Base-by-base conservation (phyloP, 2,113 vertebrate species). In the Uropsilus gracilis region DNA sequence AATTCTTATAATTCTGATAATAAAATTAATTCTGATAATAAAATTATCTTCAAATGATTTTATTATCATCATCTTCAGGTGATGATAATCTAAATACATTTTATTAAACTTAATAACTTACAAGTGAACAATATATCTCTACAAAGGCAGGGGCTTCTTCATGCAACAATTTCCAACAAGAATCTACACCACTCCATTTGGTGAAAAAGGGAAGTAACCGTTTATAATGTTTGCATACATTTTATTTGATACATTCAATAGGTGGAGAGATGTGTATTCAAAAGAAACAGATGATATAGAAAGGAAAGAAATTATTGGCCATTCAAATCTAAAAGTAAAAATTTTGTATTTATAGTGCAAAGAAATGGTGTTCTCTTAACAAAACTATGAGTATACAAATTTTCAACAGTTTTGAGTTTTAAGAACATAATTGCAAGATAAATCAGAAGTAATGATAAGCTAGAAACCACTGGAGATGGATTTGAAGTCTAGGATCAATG, bases 1-100 rank as follows among this genome's bases (percentile, higher is more conserved):
- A n/a, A n/a, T n/a, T n/a, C n/a, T n/a, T n/a, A n/a, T n/a, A n/a
- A n/a, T n/a, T n/a, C n/a, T n/a, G n/a, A n/a, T n/a, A n/a, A n/a
- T n/a, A n/a, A n/a, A n/a, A n/a, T n/a, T n/a, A n/a, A n/a, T n/a
- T n/a, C n/a, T n/a, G n/a, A n/a, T n/a, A n/a, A n/a, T n/a, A n/a
- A n/a, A n/a, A n/a, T n/a, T n/a, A n/a, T n/a, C n/a, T n/a, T n/a
- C n/a, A n/a, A n/a, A n/a, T n/a, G n/a, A n/a, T n/a, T n/a, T n/a
- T n/a, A n/a, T n/a, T n/a, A n/a, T n/a, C n/a, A n/a, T n/a, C n/a
- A 28, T 48, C 87, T 93, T 88, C 20, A 89, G 39, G 77, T 39
- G 34, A 78, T 3, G 0, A 89, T 61, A 55, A 86, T 14, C n/a
- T 69, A 42, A 20, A 72, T 59, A 44, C 75, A 63, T 71, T 94